Base-by-base conservation (phyloP, 2,888 invertebrate genomes). In the Linnaemya tessellans region DNA sequence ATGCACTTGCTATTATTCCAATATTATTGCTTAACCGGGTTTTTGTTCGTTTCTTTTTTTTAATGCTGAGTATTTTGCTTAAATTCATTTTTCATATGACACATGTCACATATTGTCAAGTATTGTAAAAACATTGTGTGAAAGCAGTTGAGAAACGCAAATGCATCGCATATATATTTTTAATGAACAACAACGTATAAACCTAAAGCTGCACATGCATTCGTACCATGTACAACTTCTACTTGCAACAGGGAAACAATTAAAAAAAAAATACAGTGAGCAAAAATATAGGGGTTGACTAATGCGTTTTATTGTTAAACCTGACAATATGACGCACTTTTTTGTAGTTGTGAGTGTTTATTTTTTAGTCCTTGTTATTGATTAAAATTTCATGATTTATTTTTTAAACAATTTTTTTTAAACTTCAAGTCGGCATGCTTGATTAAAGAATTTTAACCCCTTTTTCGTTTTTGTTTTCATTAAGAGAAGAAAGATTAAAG, bases 91-190 rank as follows among this genome's bases (percentile, higher is more conserved):
- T 81, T 68, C 62, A 81, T 81, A 64, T 58, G 81, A 81, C 84
- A 80, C 81, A 81, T 84, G 84, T 77, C 84, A 81, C 78, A 84
- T 74, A 81, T 74, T 85, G 81, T 70, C 84, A 85, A 85, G 84
- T 81, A 70, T 84, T 54, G 70, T 54, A 25, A 58, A 73, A 80
- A 80, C 49, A 80, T 82, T 64, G 67, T 80, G 58, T 54, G 43
- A 60, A 75, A 15, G 43, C 74, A 49, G 38, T 18, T 81, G 10
- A 49, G 22, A 62, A 79, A 71, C 62, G 56, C 71, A 70, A 70
- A 80, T 80, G 54, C 77, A 80, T 46, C 70, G 22, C 58, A 62
- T 60, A 65, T 80, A 58, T 73, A 73, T 75, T n/a, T n/a, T 56
- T 75, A 81, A 75, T 70, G 46, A 77, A 79, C 51, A 79, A 30